Evolutionary conservation across 1,140 invertebrate species (phyloP), one percentile per base, ranked within the genome.

Genomic region (Ptiloglossa arizonensis): DNA sequence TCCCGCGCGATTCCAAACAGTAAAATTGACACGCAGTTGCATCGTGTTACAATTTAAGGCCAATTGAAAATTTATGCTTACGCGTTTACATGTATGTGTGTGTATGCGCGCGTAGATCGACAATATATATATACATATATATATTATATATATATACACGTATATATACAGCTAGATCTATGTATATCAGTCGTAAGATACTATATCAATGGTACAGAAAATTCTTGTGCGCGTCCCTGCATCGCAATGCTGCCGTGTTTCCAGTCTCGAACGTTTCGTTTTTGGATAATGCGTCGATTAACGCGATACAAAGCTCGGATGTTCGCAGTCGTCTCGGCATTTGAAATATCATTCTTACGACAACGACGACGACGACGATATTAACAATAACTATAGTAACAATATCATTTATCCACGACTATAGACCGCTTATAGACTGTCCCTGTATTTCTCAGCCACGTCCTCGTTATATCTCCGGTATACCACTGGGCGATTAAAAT

Each of bases 401-500:
- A 22, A 38, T 38, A 60, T 44, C 1, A 17, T 63, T 8, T 17
- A 15, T 44, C 15, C 52, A 32, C 22, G 35, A 17, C 19, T 44
- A 62, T 41, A 62, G n/a, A 38, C n/a, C 59, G n/a, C 38, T 62
- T 22, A 29, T 56, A 19, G 19, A 19, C 19, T 32, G 24, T 29
- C 19, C 54, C 15, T 29, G 17, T 9, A n/a, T 0, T n/a, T 29
- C 22, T 56, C 19, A 41, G 41, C 0, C 57, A 35, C 32, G 29
- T 9, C 9, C 57, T 57, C 27, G 56, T 35, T 19, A 29, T 22
- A 1, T 59, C n/a, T n/a, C n/a, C n/a, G n/a, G n/a, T n/a, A n/a
- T n/a, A n/a, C n/a, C n/a, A n/a, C n/a, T n/a, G n/a, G n/a, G 29
- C 56, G 56, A 71, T 71, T 22, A 24, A 48, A 6, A 59, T 44